phyloP scores from a whole-genome alignment of 2,113 vertebrate genomes.

The Platichthys stellatus region DNA sequence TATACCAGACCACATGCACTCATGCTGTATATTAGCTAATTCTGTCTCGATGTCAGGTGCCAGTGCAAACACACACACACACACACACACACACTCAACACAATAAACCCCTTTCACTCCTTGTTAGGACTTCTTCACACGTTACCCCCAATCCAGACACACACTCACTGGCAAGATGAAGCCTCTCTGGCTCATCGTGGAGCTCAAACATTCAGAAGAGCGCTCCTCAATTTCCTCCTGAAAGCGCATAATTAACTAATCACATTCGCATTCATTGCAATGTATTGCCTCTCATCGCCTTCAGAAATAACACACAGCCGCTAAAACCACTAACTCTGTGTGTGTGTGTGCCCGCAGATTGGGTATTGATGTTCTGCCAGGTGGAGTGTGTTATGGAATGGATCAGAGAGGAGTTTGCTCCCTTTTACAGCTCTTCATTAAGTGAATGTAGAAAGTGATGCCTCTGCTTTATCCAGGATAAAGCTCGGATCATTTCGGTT shows the following conservation, averaged over 20 bases:
- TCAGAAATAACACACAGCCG: conserved; percentile 46
- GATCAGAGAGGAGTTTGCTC: conserved; percentile 52
- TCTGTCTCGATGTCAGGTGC: conserved; percentile 36
- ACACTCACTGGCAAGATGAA: conserved; percentile 17
- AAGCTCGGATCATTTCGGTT: conserved; percentile 22
- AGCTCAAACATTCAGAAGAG: conserved; percentile 8
- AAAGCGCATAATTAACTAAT: conserved; percentile 76
- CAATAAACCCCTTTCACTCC: conserved; percentile 7
- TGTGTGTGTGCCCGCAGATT: conserved; percentile 43
- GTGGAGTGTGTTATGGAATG: conserved; percentile 58
- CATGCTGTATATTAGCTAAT: conserved; percentile 12
- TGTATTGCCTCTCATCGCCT: conserved; percentile 55
- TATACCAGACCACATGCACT: conserved; percentile 33
- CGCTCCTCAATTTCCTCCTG: conserved; percentile 46
- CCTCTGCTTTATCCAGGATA: conserved; percentile 9
- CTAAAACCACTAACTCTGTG: conserved; percentile 10
- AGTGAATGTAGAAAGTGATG: conserved; percentile 29
- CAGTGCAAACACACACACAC: neutral
- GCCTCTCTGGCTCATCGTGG: conserved; percentile 23
- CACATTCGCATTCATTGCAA: conserved; percentile 63
- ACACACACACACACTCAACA: conserved; percentile 5
- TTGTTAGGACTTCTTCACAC: conserved; percentile 24
- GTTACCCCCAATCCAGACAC: conserved; percentile 30
- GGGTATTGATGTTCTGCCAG: conserved; percentile 71
- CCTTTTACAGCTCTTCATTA: conserved; percentile 58